Evolutionary conservation across 2,113 vertebrate genomes (phyloP).

Genomic region (Panthera uncia): DNA sequence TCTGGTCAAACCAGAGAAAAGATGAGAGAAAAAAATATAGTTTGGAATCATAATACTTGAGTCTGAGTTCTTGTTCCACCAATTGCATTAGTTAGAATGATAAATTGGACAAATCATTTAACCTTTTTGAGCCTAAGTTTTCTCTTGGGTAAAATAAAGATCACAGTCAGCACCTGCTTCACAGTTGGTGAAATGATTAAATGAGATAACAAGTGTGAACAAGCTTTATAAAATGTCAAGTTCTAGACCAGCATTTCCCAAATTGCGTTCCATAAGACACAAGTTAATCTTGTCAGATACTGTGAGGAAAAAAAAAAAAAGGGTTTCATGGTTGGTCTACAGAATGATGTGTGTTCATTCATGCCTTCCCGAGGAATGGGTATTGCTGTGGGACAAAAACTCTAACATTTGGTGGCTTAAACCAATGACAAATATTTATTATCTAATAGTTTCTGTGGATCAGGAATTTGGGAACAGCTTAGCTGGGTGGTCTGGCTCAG

Average conservation of each 20-base stretch:
- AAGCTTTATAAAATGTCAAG: not conserved
- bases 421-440: not conserved
- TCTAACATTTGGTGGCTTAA: not conserved
- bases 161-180: not conserved
- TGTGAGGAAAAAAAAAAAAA: not conserved
- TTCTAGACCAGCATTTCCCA: not conserved
- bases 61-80: conserved; percentile 33
- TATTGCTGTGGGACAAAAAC: not conserved
- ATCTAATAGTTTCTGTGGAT: not conserved
- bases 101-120: conserved; percentile 53
- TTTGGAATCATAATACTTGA: not conserved
- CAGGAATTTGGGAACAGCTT: not conserved
- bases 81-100: conserved; percentile 5
- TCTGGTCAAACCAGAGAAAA: not conserved
- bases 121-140: conserved; percentile 25
- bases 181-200: not conserved
- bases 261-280: not conserved
- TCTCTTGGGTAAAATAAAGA: conserved; percentile 50
- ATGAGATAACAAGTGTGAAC: not conserved
- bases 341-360: not conserved
- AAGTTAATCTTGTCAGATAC: not conserved
- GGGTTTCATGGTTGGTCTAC: not conserved
- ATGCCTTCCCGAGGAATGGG: not conserved
- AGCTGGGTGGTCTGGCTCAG: not conserved
- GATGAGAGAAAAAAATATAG: not conserved